Evolutionary conservation across 2,888 invertebrate genomes (phyloP).

Genomic region (Machimus rusticus): DNA sequence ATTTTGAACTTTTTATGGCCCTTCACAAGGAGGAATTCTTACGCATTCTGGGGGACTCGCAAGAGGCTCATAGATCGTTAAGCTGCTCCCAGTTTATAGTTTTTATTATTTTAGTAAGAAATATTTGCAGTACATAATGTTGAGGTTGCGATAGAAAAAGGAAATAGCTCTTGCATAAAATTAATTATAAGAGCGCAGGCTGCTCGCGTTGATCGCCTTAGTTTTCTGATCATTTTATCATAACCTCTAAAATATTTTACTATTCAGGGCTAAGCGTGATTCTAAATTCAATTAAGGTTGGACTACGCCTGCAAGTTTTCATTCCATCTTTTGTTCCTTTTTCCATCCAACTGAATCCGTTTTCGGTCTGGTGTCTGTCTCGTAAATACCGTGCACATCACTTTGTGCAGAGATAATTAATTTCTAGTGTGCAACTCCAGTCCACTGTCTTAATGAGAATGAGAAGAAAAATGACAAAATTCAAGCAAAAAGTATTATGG

Average conservation of each 20-base stretch:
- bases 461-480: conserved; percentile 19
- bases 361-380: conserved; percentile 19
- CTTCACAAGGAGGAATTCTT: background rate
- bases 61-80: background rate
- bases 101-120: background rate
- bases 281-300: conserved; percentile 25
- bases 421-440: conserved; percentile 32
- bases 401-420: conserved; percentile 38
- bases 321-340: background rate
- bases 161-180: background rate
- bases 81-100: background rate
- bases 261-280: background rate
- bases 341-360: background rate
- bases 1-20: background rate
- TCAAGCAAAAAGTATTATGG: background rate
- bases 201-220: background rate
- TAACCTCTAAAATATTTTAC: conserved; percentile 12
- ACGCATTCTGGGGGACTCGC: background rate
- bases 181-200: background rate
- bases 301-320: background rate
- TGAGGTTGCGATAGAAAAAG: background rate
- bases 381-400: conserved; percentile 23
- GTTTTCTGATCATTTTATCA: background rate
- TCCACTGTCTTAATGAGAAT: conserved; percentile 16
- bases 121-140: conserved; percentile 18